Evolutionary conservation across 2,797 vertebrate species (phyloP), one percentile per base, ranked within the genome.

Genomic region (Microctenopoma stevenorrisi): DNA sequence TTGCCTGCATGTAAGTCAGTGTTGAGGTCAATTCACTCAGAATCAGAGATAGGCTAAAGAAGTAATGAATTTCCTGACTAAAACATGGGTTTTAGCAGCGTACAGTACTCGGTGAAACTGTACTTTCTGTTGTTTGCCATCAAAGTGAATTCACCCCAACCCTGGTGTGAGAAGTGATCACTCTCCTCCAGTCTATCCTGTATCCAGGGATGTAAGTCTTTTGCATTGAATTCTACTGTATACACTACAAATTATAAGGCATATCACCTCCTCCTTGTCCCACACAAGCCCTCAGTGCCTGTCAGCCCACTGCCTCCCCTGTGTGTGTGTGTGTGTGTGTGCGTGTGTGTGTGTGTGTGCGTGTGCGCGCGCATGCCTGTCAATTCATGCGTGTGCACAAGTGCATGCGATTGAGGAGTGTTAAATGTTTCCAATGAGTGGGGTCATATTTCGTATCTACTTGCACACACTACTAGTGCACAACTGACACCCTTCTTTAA

Each of bases 401-500:
- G 75, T 67, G 73, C 53, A 86, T 70, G 74, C 79, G 90, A 83
- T 69, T 73, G 92, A 87, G 84, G 87, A 92, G 94, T 91, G 93
- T 95, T 94, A 95, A 95, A 94, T 96, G 95, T 93, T 95, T 97
- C 94, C 94, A 76, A 89, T 87, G 95, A 94, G 95, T 96, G 95
- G 83, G 85, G 87, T 91, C 86, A 89, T 97, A 95, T 96, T 96
- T 93, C 94, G 94, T 96, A 96, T 94, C 94, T 97, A 96, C 94
- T 94, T 96, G 95, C 96, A 96, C 96, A 96, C 96, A 95, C 95
- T 94, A 95, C 94, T 94, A 96, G 96, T 97, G 96, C 97, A 96
- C 95, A 97, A 97, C 96, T 98, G 96, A 97, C 97, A 96, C 96
- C 95, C 96, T 96, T 96, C 90, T 91, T 91, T 97, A 97, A 97